Percentiles rank a stretch among this genome's conserved stretches.
phyloP scores from a whole-genome alignment of 2,113 vertebrate species.

The Mesitornis unicolor region DNA sequence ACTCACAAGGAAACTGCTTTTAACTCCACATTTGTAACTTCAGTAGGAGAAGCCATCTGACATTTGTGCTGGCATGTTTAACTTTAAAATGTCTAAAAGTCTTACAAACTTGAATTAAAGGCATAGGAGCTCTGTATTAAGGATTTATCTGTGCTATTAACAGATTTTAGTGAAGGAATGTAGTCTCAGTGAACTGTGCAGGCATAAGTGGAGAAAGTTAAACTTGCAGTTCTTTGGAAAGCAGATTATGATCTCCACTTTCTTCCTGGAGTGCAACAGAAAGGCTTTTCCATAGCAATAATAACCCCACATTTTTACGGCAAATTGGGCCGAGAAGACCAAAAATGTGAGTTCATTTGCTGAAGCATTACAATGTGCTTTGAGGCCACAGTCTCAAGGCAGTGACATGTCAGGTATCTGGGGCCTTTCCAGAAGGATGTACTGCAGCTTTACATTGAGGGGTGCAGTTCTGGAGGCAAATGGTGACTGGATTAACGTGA shows the following conservation, averaged over 20 bases:
- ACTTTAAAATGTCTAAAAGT: not conserved
- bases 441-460: not conserved
- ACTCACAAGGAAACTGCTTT: not conserved
- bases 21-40: not conserved
- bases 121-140: not conserved
- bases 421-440: not conserved
- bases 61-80: not conserved
- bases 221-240: not conserved
- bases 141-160: not conserved
- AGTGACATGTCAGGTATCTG: not conserved
- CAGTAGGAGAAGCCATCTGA: not conserved
- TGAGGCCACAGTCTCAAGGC: not conserved
- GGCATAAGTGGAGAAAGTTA: not conserved
- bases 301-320: not conserved
- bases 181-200: not conserved
- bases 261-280: not conserved
- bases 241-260: not conserved
- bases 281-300: not conserved
- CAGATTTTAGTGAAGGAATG: not conserved
- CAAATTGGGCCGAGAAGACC: not conserved
- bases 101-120: not conserved
- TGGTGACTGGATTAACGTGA: not conserved
- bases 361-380: not conserved
- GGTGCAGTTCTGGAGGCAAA: not conserved
- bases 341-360: not conserved